Conservation (phyloP, 2,113 vertebrate species). For the Xyrauchen texanus region DNA sequence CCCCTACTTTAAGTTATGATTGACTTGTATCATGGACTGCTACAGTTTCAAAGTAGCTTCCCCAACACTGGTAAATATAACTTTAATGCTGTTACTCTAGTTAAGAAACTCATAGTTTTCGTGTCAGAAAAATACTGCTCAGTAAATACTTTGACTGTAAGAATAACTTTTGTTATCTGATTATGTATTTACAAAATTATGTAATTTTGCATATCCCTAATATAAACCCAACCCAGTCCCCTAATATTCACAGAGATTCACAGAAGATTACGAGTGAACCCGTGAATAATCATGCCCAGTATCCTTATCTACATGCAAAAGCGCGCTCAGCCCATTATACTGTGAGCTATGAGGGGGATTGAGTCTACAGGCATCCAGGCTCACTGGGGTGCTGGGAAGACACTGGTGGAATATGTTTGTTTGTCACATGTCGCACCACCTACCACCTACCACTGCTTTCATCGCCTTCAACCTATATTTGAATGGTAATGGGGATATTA, state of each 20-base stretch:
- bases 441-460: constrained; percentile 17
- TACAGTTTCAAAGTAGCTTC: no score
- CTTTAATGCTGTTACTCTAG: no score
- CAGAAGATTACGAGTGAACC: constrained; percentile 12
- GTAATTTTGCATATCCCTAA: no score
- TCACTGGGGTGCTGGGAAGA: neutral
- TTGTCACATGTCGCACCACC: constrained; percentile 42
- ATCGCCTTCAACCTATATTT: neutral
- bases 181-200: no score
- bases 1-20: no score
- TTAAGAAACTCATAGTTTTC: no score
- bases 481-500: constrained; percentile 41
- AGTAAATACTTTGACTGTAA: no score
- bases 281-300: constrained; percentile 53
- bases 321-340: constrained; percentile 45
- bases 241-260: constrained; percentile 32
- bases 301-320: constrained; percentile 58
- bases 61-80: no score
- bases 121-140: no score
- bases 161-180: no score
- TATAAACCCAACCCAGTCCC: constrained; percentile 14
- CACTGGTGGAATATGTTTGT: constrained; percentile 57
- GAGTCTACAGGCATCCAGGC: constrained; percentile 36
- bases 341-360: constrained; percentile 48
- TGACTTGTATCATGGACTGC: no score